A percentile compares a stretch with the other conserved stretches of the same genome.
phyloP scores from a whole-genome alignment of 2,797 vertebrate genomes.

The Merluccius polli region DNA sequence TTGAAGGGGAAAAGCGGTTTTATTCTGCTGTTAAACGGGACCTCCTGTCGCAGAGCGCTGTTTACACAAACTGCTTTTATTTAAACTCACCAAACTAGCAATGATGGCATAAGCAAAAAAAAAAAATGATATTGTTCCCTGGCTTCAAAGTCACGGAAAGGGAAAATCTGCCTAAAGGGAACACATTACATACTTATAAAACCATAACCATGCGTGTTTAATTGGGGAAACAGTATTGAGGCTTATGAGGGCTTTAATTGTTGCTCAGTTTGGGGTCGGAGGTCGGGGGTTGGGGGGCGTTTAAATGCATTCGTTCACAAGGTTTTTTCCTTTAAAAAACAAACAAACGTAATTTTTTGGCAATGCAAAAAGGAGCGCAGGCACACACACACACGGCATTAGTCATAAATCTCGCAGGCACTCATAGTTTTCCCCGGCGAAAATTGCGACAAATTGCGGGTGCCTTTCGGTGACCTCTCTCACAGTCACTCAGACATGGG shows the following conservation, averaged over 20 bases:
- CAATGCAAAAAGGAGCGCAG: conserved; percentile 37
- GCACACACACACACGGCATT: conserved; percentile 28
- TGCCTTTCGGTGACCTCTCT: conserved; percentile 18
- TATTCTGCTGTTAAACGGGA: conserved; percentile 44
- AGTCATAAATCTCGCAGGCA: conserved; percentile 14
- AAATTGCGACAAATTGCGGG: conserved; percentile 1
- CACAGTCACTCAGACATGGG: neutral
- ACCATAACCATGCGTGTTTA: conserved; percentile 46
- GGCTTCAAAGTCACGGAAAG: conserved; percentile 53
- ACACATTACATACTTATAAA: conserved; percentile 47
- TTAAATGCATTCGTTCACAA: conserved; percentile 58
- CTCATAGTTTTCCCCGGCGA: neutral
- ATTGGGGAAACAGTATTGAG: conserved; percentile 59
- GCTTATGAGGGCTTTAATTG: conserved; percentile 19
- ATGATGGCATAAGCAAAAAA: conserved; percentile 59
- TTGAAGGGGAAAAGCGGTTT: conserved; percentile 57
- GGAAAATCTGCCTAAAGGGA: conserved; percentile 49
- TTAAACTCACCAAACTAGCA: conserved; percentile 54
- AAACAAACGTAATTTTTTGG: conserved; percentile 51
- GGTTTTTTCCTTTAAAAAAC: conserved; percentile 50
- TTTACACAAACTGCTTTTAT: conserved; percentile 66
- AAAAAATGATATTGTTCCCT: conserved; percentile 57
- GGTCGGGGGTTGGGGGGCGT: conserved; percentile 25
- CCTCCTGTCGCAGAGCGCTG: conserved; percentile 43
- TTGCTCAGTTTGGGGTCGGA: neutral